These are phyloP conservation scores for Entomobrya proxima DNA, from an alignment of 2,888 invertebrate species.

Conservation along the genomic window DNA sequence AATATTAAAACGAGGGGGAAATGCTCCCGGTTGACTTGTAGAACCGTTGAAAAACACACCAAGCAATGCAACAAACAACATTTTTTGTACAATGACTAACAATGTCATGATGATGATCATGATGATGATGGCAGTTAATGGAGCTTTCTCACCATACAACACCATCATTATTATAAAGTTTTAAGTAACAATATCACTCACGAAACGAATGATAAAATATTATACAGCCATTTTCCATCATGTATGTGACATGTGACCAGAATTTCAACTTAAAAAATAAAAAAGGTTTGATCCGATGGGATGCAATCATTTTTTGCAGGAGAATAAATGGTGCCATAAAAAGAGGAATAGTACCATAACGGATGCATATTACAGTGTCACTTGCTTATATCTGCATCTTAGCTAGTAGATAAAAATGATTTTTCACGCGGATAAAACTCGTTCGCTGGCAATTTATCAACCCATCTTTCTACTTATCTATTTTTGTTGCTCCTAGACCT, in stretches of 20 bases:
- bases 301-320: background rate
- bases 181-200: constrained; percentile 47
- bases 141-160: constrained; percentile 49
- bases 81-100: constrained; percentile 36
- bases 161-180: constrained; percentile 45
- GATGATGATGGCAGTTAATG: constrained; percentile 45
- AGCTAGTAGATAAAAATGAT: constrained; percentile 15
- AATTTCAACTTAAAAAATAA: constrained; percentile 54
- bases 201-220: constrained; percentile 37
- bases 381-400: background rate
- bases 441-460: background rate
- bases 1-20: constrained; percentile 9
- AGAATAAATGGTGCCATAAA: constrained; percentile 26
- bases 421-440: constrained; percentile 37
- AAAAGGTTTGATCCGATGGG: constrained; percentile 17
- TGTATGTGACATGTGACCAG: constrained; percentile 56
- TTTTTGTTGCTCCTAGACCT: constrained; percentile 20
- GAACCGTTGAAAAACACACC: background rate
- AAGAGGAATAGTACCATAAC: background rate
- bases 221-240: background rate
- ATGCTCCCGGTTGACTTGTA: constrained; percentile 51
- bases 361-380: too few relatives aligned
- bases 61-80: constrained; percentile 16
- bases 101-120: constrained; percentile 51
- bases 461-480: background rate